Evolutionary conservation across 2,113 vertebrate species (phyloP), one percentile per base, ranked within the genome.

Genomic region (Ceyx cyanopectus): DNA sequence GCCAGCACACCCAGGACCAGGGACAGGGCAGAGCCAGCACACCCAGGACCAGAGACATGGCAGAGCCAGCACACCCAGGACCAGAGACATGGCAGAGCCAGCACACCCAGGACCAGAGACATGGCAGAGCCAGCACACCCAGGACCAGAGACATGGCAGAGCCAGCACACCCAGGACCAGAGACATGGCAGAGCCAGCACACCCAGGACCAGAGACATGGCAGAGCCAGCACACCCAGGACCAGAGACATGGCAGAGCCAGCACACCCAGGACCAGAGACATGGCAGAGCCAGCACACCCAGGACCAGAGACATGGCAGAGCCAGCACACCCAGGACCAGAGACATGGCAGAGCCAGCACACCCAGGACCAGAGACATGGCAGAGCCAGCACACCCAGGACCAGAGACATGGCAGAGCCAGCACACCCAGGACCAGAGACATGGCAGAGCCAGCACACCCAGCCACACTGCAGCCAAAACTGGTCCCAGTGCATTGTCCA

Each of bases 401-500:
- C 32, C 32, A 32, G 32, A 7, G 32, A 32, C 32, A 32, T 7
- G 32, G n/a, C 50, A 90, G 50, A 48, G 54, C n/a, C 26, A 68
- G 63, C 58, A 76, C 24, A 68, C 18, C 4, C 4, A 0, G 78
- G 4, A 32, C 32, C 32, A 32, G 32, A 32, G 32, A 32, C 32
- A 9, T 4, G 9, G n/a, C 50, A 90, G 50, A 48, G 54, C n/a
- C 26, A 68, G 63, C 58, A 76, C 24, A 68, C 15, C 4, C 4
- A 0, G 0, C 1, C 29, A 73, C 24, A 48, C 4, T 0, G 1
- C 34, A 57, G 22, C 20, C 68, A 37, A 85, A 65, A 4, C 9
- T 37, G 37, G 37, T 37, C 37, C 37, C 37, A 37, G 37, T 37
- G 37, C 37, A 37, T 37, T 9, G 9, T 37, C 37, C 37, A 37